These are phyloP conservation scores for Gonocerus acuteangulatus DNA, from an alignment of 2,888 invertebrate species.

Conservation along the genomic window DNA sequence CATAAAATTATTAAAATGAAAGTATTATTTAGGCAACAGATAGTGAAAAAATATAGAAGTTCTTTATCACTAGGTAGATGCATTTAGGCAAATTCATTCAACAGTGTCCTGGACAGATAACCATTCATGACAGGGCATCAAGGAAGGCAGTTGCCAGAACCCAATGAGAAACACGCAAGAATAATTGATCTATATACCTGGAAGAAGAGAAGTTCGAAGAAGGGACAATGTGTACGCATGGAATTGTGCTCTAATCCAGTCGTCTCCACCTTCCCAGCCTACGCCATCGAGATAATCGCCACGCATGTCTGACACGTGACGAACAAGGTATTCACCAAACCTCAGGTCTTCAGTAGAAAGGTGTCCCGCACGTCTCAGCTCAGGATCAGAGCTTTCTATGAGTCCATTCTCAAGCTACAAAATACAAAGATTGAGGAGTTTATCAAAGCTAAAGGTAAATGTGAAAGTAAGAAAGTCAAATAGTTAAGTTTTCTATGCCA, in stretches of 20 bases:
- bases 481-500: no score
- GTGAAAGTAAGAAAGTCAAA: neutral
- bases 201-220: slow-evolving; percentile 66
- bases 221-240: slow-evolving; percentile 75
- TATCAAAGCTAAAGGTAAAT: neutral
- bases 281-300: slow-evolving; percentile 66
- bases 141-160: no score
- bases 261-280: slow-evolving; percentile 87
- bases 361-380: slow-evolving; percentile 72
- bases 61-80: no score
- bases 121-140: no score
- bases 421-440: neutral
- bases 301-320: slow-evolving; percentile 55
- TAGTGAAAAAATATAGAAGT: no score
- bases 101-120: no score
- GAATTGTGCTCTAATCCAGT: slow-evolving; percentile 94
- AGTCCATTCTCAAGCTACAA: slow-evolving; percentile 66
- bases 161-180: no score
- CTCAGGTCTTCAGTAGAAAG: slow-evolving; percentile 89
- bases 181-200: slow-evolving; percentile 56
- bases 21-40: no score
- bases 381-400: slow-evolving; percentile 70
- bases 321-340: slow-evolving; percentile 88
- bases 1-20: no score
- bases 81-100: no score